Evolutionary conservation across 2,888 invertebrate genomes (phyloP), one percentile per base, ranked within the genome.

Genomic region (Drosophila mimetica): DNA sequence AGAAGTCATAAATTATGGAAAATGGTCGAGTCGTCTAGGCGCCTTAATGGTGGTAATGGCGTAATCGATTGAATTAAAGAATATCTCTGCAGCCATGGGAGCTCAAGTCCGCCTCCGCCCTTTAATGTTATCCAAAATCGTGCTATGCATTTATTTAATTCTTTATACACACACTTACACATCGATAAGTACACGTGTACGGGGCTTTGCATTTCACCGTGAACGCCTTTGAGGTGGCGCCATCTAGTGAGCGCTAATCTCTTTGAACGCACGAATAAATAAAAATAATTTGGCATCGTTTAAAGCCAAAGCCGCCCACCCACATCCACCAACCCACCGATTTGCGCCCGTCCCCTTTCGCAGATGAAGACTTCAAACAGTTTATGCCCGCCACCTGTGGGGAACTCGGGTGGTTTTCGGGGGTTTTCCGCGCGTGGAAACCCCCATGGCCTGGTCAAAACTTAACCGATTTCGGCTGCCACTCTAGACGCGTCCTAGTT

Each of bases 231-330:
- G 51, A 51, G 48, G 42, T 75, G 58, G 79, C 79, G 78, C 81
- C 77, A 80, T 67, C 81, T 77, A 74, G 69, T 65, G 65, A 42
- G 55, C 76, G 86, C 51, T 63, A 71, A 79, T 79, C 74, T 71
- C 64, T 74, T 50, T 87, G 73, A 81, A 88, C 88, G 88, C 88
- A 75, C 83, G 88, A 88, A 86, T 88, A 88, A 88, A 84, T 84
- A 88, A 71, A 88, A 79, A 88, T 88, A 84, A 88, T 88, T 84
- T 84, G 82, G 71, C 70, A 72, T 46, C 73, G 65, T 41, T 50
- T 51, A 41, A 51, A 13, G 46, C 28, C 25, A 18, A 39, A 16
- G 5, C 46, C 18, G 25, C 4, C 51, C 18, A 14, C 6, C 11
- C 28, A 28, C 16, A 6, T 9, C 25, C 2, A 3, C 9, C 11